A percentile compares a stretch with the other conserved stretches of the same genome.
Conservation (phyloP, 2,113 vertebrate genomes). For the Hydrochoerus hydrochaeris region DNA sequence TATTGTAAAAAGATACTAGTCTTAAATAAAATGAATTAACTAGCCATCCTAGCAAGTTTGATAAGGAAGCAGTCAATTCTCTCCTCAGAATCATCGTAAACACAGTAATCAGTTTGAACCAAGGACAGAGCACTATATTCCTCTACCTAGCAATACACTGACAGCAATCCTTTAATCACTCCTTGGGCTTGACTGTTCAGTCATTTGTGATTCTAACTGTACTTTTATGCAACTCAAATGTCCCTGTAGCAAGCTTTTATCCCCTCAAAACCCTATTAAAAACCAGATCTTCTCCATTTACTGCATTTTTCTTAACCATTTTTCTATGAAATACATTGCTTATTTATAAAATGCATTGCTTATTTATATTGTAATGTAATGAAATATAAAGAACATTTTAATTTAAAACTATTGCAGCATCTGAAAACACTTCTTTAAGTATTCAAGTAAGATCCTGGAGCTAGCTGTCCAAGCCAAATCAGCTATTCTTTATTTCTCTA, state of each 20-base stretch:
- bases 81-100: slow-evolving; percentile 36
- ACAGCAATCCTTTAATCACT: slow-evolving; percentile 2
- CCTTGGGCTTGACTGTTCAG: background rate
- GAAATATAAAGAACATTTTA: slow-evolving; percentile 28
- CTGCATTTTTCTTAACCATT: background rate
- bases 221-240: background rate
- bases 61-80: slow-evolving; percentile 45
- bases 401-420: background rate
- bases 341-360: background rate
- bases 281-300: slow-evolving; percentile 17
- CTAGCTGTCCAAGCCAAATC: background rate
- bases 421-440: slow-evolving; percentile 11
- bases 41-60: background rate
- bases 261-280: background rate
- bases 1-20: background rate
- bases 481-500: slow-evolving; percentile 54
- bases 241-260: background rate
- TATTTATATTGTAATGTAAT: background rate
- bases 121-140: background rate
- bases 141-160: background rate
- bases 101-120: background rate
- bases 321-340: background rate
- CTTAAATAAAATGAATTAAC: slow-evolving; percentile 48
- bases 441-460: slow-evolving; percentile 6
- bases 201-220: slow-evolving; percentile 15